Base-by-base conservation (phyloP, 2,113 vertebrate genomes). In the Poecilia latipinna region DNA sequence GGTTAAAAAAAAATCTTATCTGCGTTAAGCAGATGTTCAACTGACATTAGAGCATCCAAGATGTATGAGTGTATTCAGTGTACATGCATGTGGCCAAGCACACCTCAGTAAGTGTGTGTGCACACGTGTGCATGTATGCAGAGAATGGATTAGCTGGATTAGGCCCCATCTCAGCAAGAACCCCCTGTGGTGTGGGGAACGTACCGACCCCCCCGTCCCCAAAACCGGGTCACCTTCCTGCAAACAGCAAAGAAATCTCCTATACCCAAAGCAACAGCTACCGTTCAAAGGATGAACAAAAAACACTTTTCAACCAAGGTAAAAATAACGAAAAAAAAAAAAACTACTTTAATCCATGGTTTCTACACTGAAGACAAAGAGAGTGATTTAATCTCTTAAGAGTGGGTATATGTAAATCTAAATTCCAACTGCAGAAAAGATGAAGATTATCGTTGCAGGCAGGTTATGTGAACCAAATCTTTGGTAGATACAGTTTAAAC, bases 61-160 rank as follows among this genome's bases (percentile, higher is more conserved):
- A 44, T 37, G n/a, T 12, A 8, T 24, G 19, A 26, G 29, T 60
- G 83, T 74, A 32, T 72, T 72, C 65, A 83, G 62, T 31, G 44
- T 70, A 44, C 6, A 61, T 74, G 26, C 33, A 65, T 73, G 80
- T 37, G 35, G 72, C 51, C 73, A 63, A 75, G 83, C 70, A 78
- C 80, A 77, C 80, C 67, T 76, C 17, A 83, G 60, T 83, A 48
- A 48, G 44, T 19, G 75, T 75, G 60, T 70, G 72, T 72, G 35
- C 82, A 57, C 62, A 81, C 80, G 73, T 78, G 72, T 86, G 78
- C 81, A 75, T 67, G 86, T 86, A 82, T 74, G 90, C 75, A 85
- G 72, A 81, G 88, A 85, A 79, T 65, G 93, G 93, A 95, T 95
- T 94, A 95, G 90, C 85, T 94, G 94, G 93, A 94, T 94, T 94